Conservation (phyloP, 92 coral and sea anemone genomes). For the Meandrina meandrites region DNA sequence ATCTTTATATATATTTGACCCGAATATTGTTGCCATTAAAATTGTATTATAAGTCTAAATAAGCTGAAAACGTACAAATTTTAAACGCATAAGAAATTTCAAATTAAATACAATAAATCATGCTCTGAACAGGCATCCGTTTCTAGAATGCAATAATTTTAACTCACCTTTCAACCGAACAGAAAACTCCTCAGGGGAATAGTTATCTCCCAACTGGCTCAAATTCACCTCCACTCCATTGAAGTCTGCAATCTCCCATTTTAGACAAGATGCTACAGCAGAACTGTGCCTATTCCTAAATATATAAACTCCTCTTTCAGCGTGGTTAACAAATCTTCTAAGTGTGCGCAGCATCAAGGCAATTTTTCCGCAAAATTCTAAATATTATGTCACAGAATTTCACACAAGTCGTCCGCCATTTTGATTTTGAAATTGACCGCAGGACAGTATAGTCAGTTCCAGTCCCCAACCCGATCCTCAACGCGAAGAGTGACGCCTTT, state of each 20-base stretch:
- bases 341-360: conserved; percentile 1
- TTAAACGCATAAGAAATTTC: too few relatives aligned
- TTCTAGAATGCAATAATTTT: background rate
- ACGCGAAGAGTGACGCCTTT: too few relatives aligned
- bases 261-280: conserved; percentile 16
- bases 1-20: too few relatives aligned
- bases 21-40: too few relatives aligned
- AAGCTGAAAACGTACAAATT: too few relatives aligned
- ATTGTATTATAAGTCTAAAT: too few relatives aligned
- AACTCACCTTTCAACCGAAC: conserved; percentile 60
- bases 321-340: background rate
- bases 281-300: background rate
- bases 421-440: background rate
- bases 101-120: too few relatives aligned
- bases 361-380: background rate
- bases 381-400: background rate
- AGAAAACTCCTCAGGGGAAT: conserved; percentile 48
- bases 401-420: background rate
- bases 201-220: conserved; percentile 43
- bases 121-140: too few relatives aligned
- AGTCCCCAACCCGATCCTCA: background rate
- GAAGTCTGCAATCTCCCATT: conserved; percentile 69
- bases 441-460: background rate
- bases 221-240: conserved; percentile 78
- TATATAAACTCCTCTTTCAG: background rate